Evolutionary conservation across 2,113 vertebrate species (phyloP).

Genomic region (Gnathonemus echidnorhynchus): DNA sequence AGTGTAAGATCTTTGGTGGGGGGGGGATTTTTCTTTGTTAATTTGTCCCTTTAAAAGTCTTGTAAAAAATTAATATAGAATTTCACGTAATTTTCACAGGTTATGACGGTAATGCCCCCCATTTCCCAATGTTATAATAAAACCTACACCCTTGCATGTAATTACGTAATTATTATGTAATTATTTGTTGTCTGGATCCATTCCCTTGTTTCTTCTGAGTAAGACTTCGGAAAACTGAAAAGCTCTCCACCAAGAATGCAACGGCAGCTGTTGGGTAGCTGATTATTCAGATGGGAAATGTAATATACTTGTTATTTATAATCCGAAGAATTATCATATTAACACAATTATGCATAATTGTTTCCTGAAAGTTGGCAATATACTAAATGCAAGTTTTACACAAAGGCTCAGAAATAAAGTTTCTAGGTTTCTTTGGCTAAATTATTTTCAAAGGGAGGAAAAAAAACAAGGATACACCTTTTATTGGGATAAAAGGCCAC

Average conservation of each 20-base stretch:
- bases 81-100: neutral
- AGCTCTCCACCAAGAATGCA: neutral
- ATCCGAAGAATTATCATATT: slow-evolving; percentile 1
- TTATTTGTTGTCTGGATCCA: slow-evolving; percentile 4
- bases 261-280: neutral
- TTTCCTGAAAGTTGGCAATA: neutral
- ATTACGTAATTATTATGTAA: slow-evolving; percentile 16
- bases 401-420: neutral
- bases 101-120: neutral
- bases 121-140: neutral
- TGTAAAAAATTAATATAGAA: neutral
- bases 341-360: slow-evolving; percentile 10
- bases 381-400: neutral
- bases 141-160: neutral
- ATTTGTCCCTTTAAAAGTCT: neutral
- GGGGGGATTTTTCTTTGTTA: neutral
- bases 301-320: neutral
- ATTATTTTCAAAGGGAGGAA: neutral
- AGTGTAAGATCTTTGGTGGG: neutral
- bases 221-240: neutral
- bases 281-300: slow-evolving; percentile 7
- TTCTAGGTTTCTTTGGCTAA: neutral
- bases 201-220: slow-evolving; percentile 10
- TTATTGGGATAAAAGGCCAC: neutral
- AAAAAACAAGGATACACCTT: neutral